phyloP scores from a whole-genome alignment of 2,888 invertebrate genomes.

The Sarcophaga subvicina region DNA sequence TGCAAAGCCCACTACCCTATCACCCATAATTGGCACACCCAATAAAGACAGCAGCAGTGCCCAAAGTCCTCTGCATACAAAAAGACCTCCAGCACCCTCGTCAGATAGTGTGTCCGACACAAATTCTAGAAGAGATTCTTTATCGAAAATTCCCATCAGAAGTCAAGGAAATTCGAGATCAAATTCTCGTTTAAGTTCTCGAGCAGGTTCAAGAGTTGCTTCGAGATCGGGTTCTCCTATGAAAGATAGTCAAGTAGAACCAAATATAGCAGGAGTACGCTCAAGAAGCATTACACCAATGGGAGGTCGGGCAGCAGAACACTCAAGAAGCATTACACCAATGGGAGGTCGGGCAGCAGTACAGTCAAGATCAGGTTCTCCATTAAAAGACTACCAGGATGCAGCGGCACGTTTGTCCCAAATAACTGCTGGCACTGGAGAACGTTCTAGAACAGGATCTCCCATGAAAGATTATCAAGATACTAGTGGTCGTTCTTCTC shows the following conservation, averaged over 20 bases:
- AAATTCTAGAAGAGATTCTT: constrained; percentile 75
- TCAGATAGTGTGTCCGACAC: constrained; percentile 73
- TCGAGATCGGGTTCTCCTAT: constrained; percentile 71
- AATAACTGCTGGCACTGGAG: background rate
- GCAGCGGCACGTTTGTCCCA: constrained; percentile 1
- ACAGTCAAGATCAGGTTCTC: constrained; percentile 18
- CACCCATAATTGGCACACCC: constrained; percentile 81
- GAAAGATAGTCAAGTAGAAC: constrained; percentile 9
- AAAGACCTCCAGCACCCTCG: constrained; percentile 54
- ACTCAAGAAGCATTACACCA: constrained; percentile 4
- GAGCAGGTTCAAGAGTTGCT: constrained; percentile 65
- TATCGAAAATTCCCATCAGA: constrained; percentile 80
- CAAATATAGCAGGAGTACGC: background rate
- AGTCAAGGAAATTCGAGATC: constrained; percentile 70
- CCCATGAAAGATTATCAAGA: constrained; percentile 21
- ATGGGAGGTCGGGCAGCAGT: background rate
- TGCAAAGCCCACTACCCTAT: constrained; percentile 79
- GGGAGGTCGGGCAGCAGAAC: background rate
- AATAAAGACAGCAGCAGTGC: constrained; percentile 79
- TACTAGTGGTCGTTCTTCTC: constrained; percentile 3
- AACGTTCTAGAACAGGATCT: constrained; percentile 67
- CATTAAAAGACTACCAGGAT: constrained; percentile 17
- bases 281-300: constrained; percentile 5
- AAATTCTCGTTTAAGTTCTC: constrained; percentile 69
- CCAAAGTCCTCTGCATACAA: constrained; percentile 74